A percentile compares a stretch with the other conserved stretches of the same genome.
phyloP scores from a whole-genome alignment of 2,113 vertebrate genomes.

The Rhinoderma darwinii region DNA sequence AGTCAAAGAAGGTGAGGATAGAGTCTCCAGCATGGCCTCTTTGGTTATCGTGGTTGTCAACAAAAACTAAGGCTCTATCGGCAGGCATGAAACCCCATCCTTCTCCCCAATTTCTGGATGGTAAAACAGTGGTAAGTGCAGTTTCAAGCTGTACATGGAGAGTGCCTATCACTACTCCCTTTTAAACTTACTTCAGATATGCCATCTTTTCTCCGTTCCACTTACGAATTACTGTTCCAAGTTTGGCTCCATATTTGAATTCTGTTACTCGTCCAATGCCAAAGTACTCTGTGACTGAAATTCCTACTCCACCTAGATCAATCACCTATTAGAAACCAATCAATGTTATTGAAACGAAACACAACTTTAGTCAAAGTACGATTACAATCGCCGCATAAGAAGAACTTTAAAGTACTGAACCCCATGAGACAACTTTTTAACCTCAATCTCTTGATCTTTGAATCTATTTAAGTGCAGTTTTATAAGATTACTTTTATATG shows the following conservation, averaged over 20 bases:
- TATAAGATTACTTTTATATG: too few relatives aligned
- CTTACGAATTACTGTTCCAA: conserved; percentile 86
- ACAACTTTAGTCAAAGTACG: too few relatives aligned
- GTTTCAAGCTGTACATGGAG: background rate
- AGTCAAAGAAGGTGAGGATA: conserved; percentile 87
- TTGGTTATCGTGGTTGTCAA: conserved; percentile 85
- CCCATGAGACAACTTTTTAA: too few relatives aligned
- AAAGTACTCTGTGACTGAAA: conserved; percentile 75
- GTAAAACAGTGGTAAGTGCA: conserved; percentile 54
- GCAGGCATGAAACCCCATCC: conserved; percentile 87
- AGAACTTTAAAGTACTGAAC: too few relatives aligned
- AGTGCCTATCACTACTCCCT: background rate
- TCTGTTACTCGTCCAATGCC: conserved; percentile 86
- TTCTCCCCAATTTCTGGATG: conserved; percentile 89
- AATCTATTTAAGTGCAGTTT: too few relatives aligned
- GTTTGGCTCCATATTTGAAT: conserved; percentile 87
- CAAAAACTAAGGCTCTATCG: conserved; percentile 80
- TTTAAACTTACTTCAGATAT: conserved; percentile 79
- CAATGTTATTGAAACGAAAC: too few relatives aligned
- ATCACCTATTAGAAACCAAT: conserved; percentile 75
- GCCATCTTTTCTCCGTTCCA: conserved; percentile 87
- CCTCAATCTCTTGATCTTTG: too few relatives aligned
- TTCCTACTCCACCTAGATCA: conserved; percentile 83
- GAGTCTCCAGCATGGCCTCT: conserved; percentile 86
- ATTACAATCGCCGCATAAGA: background rate